A percentile compares a stretch with the other conserved stretches of the same genome.
These are phyloP conservation scores for Metopia argyrocephala DNA, from an alignment of 2,888 invertebrate species.

Conservation along the genomic window DNA sequence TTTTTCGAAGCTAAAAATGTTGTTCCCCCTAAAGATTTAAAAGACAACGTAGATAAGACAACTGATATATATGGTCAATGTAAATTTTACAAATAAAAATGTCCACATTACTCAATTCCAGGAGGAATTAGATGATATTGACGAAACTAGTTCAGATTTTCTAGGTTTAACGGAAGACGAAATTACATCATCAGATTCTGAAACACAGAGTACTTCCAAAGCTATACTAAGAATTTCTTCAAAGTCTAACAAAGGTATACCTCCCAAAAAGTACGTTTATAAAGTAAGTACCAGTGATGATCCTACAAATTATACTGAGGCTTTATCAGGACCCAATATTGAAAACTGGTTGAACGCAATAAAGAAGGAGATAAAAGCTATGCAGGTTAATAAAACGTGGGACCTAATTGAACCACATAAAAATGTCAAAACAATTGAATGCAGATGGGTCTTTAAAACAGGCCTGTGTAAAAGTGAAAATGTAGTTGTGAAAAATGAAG, in stretches of 20 bases:
- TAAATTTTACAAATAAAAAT: background rate
- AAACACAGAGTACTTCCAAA: background rate
- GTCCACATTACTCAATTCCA: background rate
- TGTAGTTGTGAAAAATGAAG: background rate
- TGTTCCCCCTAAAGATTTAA: no score
- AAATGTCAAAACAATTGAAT: background rate
- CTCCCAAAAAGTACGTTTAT: slow-evolving; percentile 19
- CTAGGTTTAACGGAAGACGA: background rate
- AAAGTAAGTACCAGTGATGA: background rate
- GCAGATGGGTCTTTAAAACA: background rate
- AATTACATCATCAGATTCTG: slow-evolving; percentile 2
- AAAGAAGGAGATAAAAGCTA: background rate
- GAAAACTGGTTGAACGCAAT: background rate
- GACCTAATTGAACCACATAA: no score
- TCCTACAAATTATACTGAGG: slow-evolving; percentile 6
- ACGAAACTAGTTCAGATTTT: background rate
- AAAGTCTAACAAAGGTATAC: slow-evolving; percentile 2
- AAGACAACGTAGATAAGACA: background rate
- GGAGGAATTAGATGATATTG: background rate
- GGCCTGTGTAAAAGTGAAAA: background rate
- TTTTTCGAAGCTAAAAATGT: no score
- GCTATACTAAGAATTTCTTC: background rate
- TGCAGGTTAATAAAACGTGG: background rate
- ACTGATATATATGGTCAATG: background rate
- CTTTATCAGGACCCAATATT: background rate